Base-by-base conservation (phyloP, 1,140 invertebrate genomes). In the Orussus abietinus region DNA sequence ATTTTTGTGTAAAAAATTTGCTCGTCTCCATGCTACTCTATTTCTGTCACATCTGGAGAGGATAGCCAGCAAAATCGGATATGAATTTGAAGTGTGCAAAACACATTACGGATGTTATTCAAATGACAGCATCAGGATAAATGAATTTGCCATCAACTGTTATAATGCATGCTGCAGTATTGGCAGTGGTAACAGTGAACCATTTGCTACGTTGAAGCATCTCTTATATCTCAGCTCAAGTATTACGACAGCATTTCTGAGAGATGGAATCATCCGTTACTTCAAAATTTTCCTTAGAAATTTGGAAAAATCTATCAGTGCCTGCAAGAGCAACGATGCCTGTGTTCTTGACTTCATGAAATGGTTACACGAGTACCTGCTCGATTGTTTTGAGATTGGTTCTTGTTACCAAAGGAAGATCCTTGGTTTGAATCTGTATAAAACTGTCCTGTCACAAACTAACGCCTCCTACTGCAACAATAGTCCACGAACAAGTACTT, bases 341-440 rank as follows among this genome's bases (percentile, higher is more conserved):
- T 14, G 50, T 13, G 29, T 61, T 12, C 38, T 25, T 10, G 34
- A 54, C n/a, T 72, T 77, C 45, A 45, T 73, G n/a, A 45, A 72
- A 17, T 77, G 75, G 74, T 45, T 81, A n/a, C 57, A 75, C 39
- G 44, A 51, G 20, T 66, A 77, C 29, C 51, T 77, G 7, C 48
- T 75, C 26, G 51, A 66, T 21, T 76, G 72, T 48, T 61, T 80
- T 4, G 60, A 69, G 46, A 64, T 74, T 28, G 75, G 73, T 17
- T 70, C 71, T n/a, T 74, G 73, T 51, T 81, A 79, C 54, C 79
- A 81, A 54, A 49, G 78, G 18, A 74, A 69, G 49, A 68, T 72
- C 28, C 48, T 75, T n/a, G 72, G 66, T 34, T 46, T 77, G 10
- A 64, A 61, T 12, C 47, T 77, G 19, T 75, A 64, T 38, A 60